These are phyloP conservation scores for Eilema griseolum DNA, from an alignment of 2,888 invertebrate species.

Conservation along the genomic window DNA sequence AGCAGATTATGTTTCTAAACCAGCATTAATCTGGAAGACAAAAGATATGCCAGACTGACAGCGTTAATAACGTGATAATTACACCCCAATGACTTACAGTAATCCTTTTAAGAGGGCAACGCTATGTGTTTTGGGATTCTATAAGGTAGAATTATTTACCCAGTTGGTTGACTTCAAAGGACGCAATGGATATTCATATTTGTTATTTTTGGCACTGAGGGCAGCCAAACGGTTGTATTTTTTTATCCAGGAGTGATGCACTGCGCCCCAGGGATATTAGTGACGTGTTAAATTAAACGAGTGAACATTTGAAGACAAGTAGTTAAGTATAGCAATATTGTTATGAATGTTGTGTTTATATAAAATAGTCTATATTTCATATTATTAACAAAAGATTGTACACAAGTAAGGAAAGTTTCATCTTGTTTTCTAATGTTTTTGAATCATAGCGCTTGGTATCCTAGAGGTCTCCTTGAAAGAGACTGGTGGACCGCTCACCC, in stretches of 20 bases:
- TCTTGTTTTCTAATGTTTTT: not conserved
- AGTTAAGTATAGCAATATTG: not conserved
- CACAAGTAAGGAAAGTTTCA: not conserved
- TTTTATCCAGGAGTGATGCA: not conserved
- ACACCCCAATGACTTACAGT: not conserved
- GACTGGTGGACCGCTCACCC: not conserved
- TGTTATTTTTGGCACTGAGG: slow-evolving; percentile 4
- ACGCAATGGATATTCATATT: slow-evolving; percentile 2
- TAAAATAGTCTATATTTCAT: too few species aligned
- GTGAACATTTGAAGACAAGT: not conserved
- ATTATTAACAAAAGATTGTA: not conserved
- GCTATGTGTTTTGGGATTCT: not conserved
- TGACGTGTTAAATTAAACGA: not conserved
- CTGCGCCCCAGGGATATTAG: not conserved
- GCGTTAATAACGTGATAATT: not conserved
- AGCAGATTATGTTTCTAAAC: not conserved
- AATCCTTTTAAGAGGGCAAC: not conserved
- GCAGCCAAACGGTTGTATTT: not conserved
- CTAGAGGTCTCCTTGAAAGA: too few species aligned
- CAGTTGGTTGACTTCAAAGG: not conserved
- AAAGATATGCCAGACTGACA: not conserved
- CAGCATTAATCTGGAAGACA: not conserved
- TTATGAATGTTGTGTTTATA: too few species aligned
- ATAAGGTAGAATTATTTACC: not conserved
- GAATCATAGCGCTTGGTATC: not conserved